phyloP scores from a whole-genome alignment of 2,113 vertebrate species.

The Stomatorhinus ivindoensis region DNA sequence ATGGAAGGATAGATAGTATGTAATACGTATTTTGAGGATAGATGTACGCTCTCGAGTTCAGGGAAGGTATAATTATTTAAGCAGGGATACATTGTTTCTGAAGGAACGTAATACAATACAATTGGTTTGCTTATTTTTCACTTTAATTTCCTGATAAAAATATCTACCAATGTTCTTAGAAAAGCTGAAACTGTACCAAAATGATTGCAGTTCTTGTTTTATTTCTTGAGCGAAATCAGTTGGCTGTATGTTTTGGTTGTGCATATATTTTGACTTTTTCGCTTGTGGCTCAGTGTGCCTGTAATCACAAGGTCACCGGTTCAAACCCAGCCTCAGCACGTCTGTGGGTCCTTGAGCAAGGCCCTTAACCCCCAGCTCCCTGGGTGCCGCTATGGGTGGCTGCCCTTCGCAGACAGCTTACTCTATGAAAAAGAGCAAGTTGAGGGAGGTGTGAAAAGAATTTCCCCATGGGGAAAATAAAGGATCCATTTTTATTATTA shows the following conservation, averaged over 20 bases:
- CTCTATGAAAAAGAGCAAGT: too few species aligned
- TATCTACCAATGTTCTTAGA: neutral
- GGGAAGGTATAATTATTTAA: neutral
- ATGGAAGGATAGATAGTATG: too few species aligned
- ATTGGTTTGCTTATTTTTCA: neutral
- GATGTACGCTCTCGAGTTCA: neutral
- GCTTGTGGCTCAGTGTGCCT: too few species aligned
- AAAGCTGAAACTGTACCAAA: neutral
- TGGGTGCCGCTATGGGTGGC: too few species aligned
- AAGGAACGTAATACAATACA: neutral
- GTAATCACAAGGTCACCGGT: too few species aligned
- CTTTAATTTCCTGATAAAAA: neutral
- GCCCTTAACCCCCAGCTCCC: too few species aligned
- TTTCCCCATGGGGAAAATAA: too few species aligned
- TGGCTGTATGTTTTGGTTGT: neutral
- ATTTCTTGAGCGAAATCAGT: neutral
- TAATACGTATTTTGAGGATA: neutral
- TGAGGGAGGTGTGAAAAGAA: too few species aligned
- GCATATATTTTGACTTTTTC: neutral
- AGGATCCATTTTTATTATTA: neutral
- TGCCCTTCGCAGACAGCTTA: too few species aligned
- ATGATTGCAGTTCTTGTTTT: neutral
- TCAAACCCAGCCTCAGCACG: too few species aligned
- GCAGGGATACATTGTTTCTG: neutral
- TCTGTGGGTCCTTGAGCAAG: too few species aligned